A percentile compares a stretch with the other conserved stretches of the same genome.
These are phyloP conservation scores for Chaenocephalus aceratus DNA, from an alignment of 2,113 vertebrate species.

Conservation along the genomic window DNA sequence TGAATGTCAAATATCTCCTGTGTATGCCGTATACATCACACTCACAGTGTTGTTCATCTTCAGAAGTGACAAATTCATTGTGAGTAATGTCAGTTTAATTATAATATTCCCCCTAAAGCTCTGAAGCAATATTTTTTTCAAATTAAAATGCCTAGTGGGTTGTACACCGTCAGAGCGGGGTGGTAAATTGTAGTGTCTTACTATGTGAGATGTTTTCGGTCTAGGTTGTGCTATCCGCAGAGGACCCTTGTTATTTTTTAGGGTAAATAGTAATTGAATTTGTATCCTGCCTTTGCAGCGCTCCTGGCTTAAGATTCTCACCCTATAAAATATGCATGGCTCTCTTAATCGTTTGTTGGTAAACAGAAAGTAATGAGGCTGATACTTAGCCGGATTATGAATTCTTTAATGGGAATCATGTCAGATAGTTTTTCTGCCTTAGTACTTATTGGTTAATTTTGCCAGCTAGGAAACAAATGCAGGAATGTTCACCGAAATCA, in stretches of 20 bases:
- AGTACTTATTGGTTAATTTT: not conserved
- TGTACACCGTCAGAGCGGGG: conserved; percentile 10
- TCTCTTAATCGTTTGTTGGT: conserved; percentile 67
- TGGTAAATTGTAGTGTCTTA: conserved; percentile 21
- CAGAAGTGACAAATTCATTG: conserved; percentile 45
- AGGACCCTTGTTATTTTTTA: conserved; percentile 30
- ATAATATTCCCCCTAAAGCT: conserved; percentile 38
- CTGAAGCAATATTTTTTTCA: conserved; percentile 38
- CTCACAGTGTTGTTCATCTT: conserved; percentile 16
- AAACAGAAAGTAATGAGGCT: conserved; percentile 71
- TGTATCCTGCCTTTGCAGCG: conserved; percentile 28
- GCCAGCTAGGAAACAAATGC: conserved; percentile 15
- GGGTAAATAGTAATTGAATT: conserved; percentile 54
- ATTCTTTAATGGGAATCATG: conserved; percentile 54
- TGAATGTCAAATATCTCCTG: conserved; percentile 32
- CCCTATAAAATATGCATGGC: conserved; percentile 66
- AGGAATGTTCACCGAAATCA: not conserved
- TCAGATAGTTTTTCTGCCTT: conserved; percentile 19
- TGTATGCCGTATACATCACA: not conserved
- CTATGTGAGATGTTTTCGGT: conserved; percentile 1
- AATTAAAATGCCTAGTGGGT: conserved; percentile 47
- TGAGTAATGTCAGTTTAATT: conserved; percentile 57
- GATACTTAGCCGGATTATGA: conserved; percentile 48
- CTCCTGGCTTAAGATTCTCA: conserved; percentile 42
- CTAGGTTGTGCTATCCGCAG: conserved; percentile 6